phyloP scores from a whole-genome alignment of 1,140 invertebrate genomes.

The Doryteuthis pealeii region DNA sequence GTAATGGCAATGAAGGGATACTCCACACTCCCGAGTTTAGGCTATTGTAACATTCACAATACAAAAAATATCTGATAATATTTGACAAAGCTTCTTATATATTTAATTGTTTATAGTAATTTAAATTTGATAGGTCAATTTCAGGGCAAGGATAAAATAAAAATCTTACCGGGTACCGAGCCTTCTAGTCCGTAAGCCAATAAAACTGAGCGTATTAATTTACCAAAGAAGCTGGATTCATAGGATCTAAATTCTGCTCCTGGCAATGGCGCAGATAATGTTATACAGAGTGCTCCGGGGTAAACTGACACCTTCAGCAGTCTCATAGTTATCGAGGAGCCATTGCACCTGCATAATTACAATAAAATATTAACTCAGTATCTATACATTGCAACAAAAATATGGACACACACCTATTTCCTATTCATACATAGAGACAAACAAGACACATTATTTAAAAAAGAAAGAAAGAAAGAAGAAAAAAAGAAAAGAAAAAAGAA shows the following conservation, averaged over 20 bases:
- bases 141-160: neutral
- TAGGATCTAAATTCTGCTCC: conserved; percentile 92
- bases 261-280: conserved; percentile 92
- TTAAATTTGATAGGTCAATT: neutral
- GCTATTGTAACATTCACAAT: no score
- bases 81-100: neutral
- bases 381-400: no score
- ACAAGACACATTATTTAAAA: no score
- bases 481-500: no score
- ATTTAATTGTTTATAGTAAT: neutral
- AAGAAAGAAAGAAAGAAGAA: no score
- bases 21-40: no score
- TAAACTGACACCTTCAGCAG: conserved; percentile 93
- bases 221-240: conserved; percentile 99
- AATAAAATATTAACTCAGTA: neutral
- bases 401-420: no score
- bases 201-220: conserved; percentile 95
- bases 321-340: conserved; percentile 98
- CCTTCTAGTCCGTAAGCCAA: conserved; percentile 88
- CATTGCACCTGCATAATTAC: conserved; percentile 68
- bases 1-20: no score
- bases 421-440: no score
- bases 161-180: conserved; percentile 82
- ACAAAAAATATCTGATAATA: no score
- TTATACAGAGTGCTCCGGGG: conserved; percentile 95